These are phyloP conservation scores for Cephalopterus ornatus DNA, from an alignment of 2,113 vertebrate species.

Conservation along the genomic window DNA sequence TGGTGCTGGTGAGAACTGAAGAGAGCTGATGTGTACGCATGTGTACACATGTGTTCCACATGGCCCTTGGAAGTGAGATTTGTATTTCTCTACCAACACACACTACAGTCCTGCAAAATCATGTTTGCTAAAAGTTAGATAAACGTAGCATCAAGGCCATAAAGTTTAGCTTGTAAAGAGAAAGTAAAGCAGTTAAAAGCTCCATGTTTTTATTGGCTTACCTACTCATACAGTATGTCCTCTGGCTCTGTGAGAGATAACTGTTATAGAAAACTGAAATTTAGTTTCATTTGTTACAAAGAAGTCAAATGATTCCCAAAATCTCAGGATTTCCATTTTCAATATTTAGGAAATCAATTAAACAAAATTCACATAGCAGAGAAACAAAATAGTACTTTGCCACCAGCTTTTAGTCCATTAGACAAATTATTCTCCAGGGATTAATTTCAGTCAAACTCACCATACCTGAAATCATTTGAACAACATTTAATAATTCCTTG, in stretches of 20 bases:
- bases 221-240: not conserved
- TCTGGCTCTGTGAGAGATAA: not conserved
- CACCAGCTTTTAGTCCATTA: not conserved
- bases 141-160: not conserved
- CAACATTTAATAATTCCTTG: not conserved
- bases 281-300: not conserved
- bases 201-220: not conserved
- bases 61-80: not conserved
- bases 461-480: slow-evolving; percentile 3
- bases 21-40: not conserved
- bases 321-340: not conserved
- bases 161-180: not conserved
- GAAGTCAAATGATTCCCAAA: not conserved
- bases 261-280: not conserved
- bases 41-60: too few relatives aligned
- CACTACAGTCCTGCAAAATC: not conserved
- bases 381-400: not conserved
- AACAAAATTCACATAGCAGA: not conserved
- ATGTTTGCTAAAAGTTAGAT: not conserved
- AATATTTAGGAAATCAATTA: not conserved
- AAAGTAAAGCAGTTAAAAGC: not conserved
- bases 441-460: not conserved
- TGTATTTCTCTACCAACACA: not conserved
- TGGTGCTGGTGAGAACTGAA: not conserved
- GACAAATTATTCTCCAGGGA: not conserved